Evolutionary conservation across 2,888 invertebrate species (phyloP).

Genomic region (Rosalia funebris): DNA sequence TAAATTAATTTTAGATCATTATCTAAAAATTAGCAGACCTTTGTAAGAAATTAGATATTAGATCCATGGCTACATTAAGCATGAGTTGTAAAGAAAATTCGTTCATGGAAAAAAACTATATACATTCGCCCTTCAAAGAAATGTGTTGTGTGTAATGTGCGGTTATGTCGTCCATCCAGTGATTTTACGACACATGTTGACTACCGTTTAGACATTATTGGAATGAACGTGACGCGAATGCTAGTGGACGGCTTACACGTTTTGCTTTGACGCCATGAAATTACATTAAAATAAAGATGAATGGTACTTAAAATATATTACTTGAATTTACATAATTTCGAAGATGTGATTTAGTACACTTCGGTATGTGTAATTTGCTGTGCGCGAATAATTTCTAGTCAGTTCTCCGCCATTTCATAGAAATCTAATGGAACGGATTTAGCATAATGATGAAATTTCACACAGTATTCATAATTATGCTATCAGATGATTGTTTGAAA

Average conservation of each 20-base stretch:
- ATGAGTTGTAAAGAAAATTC: no score
- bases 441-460: no score
- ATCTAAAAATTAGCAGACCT: no score
- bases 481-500: no score
- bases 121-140: no score
- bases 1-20: no score
- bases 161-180: constrained; percentile 14
- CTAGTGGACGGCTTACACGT: constrained; percentile 28
- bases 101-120: no score
- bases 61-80: no score
- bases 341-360: constrained; percentile 33
- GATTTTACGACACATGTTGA: constrained; percentile 33
- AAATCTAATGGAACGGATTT: no score
- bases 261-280: constrained; percentile 32
- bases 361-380: constrained; percentile 17
- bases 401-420: constrained; percentile 1
- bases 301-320: constrained; percentile 40
- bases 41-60: no score
- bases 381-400: neutral
- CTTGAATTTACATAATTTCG: constrained; percentile 38
- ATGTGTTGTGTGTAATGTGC: neutral
- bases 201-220: constrained; percentile 39
- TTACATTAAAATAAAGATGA: constrained; percentile 41
- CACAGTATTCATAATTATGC: no score
- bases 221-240: constrained; percentile 44